Conservation (phyloP, 2,113 vertebrate species). For the Laterallus jamaicensis region DNA sequence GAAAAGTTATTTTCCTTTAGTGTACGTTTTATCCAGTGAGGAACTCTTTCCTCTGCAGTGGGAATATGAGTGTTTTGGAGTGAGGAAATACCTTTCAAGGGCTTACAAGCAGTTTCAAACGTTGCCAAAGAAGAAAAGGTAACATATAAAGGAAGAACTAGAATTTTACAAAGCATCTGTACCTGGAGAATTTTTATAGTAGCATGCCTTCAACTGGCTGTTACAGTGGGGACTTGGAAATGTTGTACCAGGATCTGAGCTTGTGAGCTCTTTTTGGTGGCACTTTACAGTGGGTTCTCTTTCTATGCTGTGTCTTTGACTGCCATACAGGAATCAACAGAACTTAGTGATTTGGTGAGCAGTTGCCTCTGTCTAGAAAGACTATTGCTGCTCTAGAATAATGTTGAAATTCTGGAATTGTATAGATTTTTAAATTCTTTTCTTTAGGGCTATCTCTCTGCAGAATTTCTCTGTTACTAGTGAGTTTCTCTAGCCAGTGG, state of each 20-base stretch:
- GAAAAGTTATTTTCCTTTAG: background rate
- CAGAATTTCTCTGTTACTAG: background rate
- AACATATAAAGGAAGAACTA: background rate
- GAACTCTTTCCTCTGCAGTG: background rate
- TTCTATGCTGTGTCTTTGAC: fast-evolving
- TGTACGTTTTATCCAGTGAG: background rate
- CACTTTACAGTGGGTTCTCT: background rate
- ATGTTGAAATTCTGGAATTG: background rate
- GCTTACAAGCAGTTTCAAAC: background rate
- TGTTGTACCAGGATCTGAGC: background rate
- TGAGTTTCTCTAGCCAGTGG: background rate
- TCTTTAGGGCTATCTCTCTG: background rate
- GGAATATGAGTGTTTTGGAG: background rate
- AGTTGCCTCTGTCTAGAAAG: background rate
- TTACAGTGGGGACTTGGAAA: background rate
- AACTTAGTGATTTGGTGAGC: background rate
- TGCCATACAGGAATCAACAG: background rate
- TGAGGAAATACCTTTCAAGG: background rate
- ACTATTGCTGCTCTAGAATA: background rate
- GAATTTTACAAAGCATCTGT: background rate
- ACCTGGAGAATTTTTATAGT: background rate
- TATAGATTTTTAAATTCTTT: background rate
- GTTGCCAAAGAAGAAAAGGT: background rate
- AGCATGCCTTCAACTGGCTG: background rate
- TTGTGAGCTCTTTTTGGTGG: background rate